These are phyloP conservation scores for Thymelicus sylvestris DNA, from an alignment of 2,888 invertebrate genomes.

Conservation along the genomic window DNA sequence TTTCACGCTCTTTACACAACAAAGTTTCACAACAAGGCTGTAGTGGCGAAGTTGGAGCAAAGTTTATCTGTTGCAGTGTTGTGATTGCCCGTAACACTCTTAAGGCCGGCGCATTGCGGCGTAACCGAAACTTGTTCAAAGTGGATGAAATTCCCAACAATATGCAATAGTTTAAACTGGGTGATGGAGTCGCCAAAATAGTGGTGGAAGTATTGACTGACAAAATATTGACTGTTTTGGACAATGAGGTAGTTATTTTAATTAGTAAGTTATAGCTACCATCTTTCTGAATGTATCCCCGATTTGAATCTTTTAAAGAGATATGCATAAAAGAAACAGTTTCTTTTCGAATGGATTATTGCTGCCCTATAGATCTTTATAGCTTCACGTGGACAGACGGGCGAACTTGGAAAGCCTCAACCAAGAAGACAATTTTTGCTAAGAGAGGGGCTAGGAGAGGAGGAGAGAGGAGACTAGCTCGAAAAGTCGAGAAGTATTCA, in stretches of 20 bases:
- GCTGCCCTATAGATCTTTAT: too few species aligned
- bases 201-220: not conserved
- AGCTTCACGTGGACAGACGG: too few species aligned
- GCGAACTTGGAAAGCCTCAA: too few species aligned
- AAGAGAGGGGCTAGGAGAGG: too few species aligned
- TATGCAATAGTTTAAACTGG: conserved; percentile 52
- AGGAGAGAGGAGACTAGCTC: too few species aligned
- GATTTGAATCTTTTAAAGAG: too few species aligned
- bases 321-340: too few species aligned
- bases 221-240: not conserved
- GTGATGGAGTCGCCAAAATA: too few species aligned
- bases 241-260: not conserved
- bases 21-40: conserved; percentile 41
- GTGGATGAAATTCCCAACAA: conserved; percentile 67
- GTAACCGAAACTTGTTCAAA: conserved; percentile 69
- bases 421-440: too few species aligned
- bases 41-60: conserved; percentile 51
- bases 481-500: too few species aligned
- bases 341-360: too few species aligned
- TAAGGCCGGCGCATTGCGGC: conserved; percentile 65
- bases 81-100: conserved; percentile 68
- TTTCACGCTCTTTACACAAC: conserved; percentile 23
- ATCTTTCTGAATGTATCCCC: too few species aligned
- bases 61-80: conserved; percentile 62
- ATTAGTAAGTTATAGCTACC: not conserved